Percentiles rank a stretch among this genome's conserved stretches.
Evolutionary conservation across 2,797 vertebrate species (phyloP).

Genomic region (Aratinga solstitialis): DNA sequence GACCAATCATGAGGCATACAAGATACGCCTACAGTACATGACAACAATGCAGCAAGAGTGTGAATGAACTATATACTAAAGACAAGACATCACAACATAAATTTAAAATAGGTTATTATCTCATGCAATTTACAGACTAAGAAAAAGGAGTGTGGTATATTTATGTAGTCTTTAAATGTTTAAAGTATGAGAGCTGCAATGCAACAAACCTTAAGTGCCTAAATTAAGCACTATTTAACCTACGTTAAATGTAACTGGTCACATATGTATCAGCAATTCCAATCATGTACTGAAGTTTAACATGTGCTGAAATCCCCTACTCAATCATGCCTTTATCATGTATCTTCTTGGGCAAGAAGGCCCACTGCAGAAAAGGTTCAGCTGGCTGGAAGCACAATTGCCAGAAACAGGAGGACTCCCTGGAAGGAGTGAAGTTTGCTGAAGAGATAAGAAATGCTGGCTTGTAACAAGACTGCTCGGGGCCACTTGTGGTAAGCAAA

Average conservation of each 20-base stretch:
- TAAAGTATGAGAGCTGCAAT: neutral
- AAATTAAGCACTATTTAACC: neutral
- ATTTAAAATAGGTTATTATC: neutral
- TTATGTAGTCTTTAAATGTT: neutral
- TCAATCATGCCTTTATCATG: neutral
- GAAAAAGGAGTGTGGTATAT: neutral
- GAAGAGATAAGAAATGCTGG: neutral
- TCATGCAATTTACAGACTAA: neutral
- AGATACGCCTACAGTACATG: neutral
- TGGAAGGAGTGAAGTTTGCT: neutral
- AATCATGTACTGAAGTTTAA: neutral
- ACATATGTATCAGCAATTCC: neutral
- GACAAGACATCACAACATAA: neutral
- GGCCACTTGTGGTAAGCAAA: neutral
- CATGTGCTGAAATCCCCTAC: neutral
- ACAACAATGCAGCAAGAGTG: neutral
- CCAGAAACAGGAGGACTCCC: neutral
- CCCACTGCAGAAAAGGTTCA: neutral
- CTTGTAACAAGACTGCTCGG: neutral
- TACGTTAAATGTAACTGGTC: neutral
- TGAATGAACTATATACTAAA: neutral
- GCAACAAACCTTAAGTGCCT: neutral
- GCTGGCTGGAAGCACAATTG: neutral
- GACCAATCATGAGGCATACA: neutral
- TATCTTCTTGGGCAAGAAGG: neutral